Percentiles rank a stretch among this genome's conserved stretches.
phyloP scores from a whole-genome alignment of 2,797 vertebrate species.

The Lutra lutra region DNA sequence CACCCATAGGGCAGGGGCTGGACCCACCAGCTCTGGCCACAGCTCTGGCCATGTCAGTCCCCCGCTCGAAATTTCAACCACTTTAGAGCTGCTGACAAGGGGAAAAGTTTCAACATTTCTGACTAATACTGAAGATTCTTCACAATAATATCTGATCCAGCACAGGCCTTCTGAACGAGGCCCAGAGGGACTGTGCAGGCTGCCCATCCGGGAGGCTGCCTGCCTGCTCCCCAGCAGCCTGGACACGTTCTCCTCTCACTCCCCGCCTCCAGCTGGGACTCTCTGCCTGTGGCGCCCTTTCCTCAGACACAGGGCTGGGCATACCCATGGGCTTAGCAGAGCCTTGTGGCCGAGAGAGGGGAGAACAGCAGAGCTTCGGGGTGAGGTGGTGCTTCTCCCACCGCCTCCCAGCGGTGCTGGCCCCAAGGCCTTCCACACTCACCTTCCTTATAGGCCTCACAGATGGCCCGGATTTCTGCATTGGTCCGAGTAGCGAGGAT shows the following conservation, averaged over 20 bases:
- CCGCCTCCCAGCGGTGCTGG: fast-evolving
- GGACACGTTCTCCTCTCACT: neutral
- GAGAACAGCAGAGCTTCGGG: neutral
- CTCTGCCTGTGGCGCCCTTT: neutral
- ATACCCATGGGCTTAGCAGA: neutral
- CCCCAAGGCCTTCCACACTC: constrained; percentile 37
- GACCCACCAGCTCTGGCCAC: neutral
- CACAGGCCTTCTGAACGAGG: neutral
- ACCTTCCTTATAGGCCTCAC: constrained; percentile 92
- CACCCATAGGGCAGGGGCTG: fast-evolving
- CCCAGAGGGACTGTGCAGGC: neutral
- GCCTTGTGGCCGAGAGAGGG: neutral
- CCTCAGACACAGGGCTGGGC: neutral
- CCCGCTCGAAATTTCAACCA: neutral
- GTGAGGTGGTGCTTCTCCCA: fast-evolving
- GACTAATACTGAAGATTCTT: neutral
- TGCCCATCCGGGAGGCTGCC: fast-evolving
- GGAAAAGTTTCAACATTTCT: neutral
- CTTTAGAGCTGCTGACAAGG: neutral
- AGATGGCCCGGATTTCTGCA: constrained; percentile 93
- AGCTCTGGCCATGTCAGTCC: neutral
- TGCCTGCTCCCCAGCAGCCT: neutral
- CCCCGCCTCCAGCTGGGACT: neutral
- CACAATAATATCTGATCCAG: neutral
- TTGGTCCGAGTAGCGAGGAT: constrained; percentile 96